Percentiles rank a stretch among this genome's conserved stretches.
phyloP scores from a whole-genome alignment of 2,113 vertebrate genomes.

The Gnathonemus longibarbis region DNA sequence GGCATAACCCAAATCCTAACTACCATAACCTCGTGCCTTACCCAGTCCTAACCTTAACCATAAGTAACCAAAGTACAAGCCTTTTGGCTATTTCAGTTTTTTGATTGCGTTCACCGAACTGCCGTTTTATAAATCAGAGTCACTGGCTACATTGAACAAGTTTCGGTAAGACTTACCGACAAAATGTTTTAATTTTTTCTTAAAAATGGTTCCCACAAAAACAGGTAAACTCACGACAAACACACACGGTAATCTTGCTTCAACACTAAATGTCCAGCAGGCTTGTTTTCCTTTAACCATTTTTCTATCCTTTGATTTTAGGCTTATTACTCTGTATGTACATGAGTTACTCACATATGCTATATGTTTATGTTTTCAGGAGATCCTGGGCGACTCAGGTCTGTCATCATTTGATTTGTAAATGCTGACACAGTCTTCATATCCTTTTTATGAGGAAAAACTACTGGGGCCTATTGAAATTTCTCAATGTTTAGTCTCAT shows the following conservation, averaged over 20 bases:
- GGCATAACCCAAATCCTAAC: neutral
- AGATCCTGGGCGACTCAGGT: no score
- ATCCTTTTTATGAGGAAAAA: no score
- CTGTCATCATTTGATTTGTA: no score
- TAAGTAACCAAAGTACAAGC: neutral
- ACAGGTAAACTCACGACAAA: neutral
- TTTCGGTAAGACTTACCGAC: neutral
- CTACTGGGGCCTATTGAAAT: no score
- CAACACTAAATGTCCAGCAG: neutral
- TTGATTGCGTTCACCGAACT: neutral
- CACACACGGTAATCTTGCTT: neutral
- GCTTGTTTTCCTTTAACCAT: neutral
- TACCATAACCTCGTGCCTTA: neutral
- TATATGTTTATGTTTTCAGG: no score
- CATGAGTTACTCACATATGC: no score
- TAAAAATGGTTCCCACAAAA: neutral
- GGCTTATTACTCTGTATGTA: no score
- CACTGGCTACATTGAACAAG: neutral
- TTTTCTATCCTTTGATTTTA: no score
- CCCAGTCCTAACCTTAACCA: neutral
- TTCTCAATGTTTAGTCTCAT: no score
- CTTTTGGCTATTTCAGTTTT: neutral
- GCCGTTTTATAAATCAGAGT: neutral
- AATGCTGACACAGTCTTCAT: no score
- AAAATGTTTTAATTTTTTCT: neutral